Base-by-base conservation (phyloP, 2,797 vertebrate genomes). In the Rallus crepitans region DNA sequence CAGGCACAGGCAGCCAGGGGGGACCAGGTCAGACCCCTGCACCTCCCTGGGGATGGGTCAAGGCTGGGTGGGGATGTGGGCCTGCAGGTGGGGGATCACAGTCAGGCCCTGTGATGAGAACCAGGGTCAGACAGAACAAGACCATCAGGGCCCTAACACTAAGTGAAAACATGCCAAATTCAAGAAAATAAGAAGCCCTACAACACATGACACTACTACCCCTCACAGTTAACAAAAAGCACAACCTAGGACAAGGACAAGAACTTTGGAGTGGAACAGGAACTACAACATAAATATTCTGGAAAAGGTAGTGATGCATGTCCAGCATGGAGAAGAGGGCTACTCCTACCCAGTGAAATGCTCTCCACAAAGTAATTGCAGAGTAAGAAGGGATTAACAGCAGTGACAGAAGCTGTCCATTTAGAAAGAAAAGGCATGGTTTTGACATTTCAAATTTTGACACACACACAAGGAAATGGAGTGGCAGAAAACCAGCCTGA, bases 21-120 rank as follows among this genome's bases (percentile, higher is more conserved):
- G 9, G 4, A 40, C 30, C 8, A 3, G n/a, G 27, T n/a, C 18
- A 90, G 47, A 23, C 31, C 42, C 24, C 15, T 2, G 11, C 18
- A 56, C 11, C 31, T 47, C 35, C 52, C 12, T 45, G 20, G 27
- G 25, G 14, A 40, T 2, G 2, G 20, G n/a, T 4, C 0, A 3
- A 72, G 11, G 13, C 48, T 39, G 40, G 27, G 13, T 35, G 7
- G 11, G 9, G n/a, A 39, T 4, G 14, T 4, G 7, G 5, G 3
- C 19, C 56, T 52, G 35, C 6, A 6, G 11, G 27, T 31, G 21
- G 7, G 8, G 8, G 8, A 14, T 53, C 68, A 57, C 14, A 7
- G 18, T 50, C 72, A 61, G 15, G 7, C 11, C 24, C 30, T 13
- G 1, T 27, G 12, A 42, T 17, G 15, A 15, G 28, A 81, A 18